Conservation (phyloP, 2,888 invertebrate genomes). For the Crossocerus cetratus region DNA sequence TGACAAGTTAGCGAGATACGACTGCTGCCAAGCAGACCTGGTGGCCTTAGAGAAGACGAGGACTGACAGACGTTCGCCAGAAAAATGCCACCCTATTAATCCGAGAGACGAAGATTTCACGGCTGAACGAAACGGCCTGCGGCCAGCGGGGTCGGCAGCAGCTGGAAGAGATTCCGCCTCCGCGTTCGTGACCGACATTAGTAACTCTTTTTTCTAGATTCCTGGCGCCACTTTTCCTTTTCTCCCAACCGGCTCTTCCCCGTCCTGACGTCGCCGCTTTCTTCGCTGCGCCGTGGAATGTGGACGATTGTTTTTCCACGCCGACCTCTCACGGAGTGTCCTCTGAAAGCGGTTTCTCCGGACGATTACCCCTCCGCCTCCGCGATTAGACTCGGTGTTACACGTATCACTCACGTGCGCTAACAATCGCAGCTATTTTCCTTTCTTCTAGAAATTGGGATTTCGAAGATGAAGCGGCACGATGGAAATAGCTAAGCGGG, state of each 20-base stretch:
- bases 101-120: slow-evolving; percentile 52
- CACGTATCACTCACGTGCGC: not conserved
- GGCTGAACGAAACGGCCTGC: slow-evolving; percentile 34
- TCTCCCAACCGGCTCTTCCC: slow-evolving; percentile 16
- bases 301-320: slow-evolving; percentile 16
- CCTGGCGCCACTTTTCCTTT: slow-evolving; percentile 24
- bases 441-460: too few relatives aligned
- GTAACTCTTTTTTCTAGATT: slow-evolving; percentile 53
- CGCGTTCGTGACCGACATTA: slow-evolving; percentile 62
- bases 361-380: not conserved
- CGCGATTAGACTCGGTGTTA: slow-evolving; percentile 7
- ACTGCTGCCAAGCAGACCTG: not conserved
- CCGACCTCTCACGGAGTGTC: not conserved
- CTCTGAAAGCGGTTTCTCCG: too few relatives aligned
- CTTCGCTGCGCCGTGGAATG: slow-evolving; percentile 3
- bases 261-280: slow-evolving; percentile 16
- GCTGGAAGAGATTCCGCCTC: slow-evolving; percentile 55
- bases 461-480: too few relatives aligned
- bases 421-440: not conserved
- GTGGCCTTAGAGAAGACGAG: not conserved
- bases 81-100: slow-evolving; percentile 57
- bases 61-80: not conserved
- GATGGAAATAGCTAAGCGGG: too few relatives aligned
- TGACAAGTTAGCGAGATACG: not conserved
- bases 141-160: slow-evolving; percentile 47